Evolutionary conservation across 2,888 invertebrate genomes (phyloP).

Genomic region (Choristoneura rosaceana): DNA sequence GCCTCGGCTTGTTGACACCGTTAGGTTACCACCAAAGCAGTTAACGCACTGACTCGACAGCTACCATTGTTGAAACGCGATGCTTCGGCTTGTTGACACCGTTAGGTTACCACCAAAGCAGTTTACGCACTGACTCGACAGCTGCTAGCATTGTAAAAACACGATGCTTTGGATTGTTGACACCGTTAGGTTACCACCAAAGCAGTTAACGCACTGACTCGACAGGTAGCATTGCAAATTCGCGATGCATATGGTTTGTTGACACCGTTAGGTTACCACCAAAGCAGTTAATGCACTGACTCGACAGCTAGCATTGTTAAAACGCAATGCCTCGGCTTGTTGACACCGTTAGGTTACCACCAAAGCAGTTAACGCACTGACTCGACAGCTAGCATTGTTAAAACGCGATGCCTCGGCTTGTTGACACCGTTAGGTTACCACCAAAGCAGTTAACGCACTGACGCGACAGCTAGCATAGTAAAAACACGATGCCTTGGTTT

Average conservation of each 20-base stretch:
- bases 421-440: background rate
- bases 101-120: background rate
- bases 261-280: constrained; percentile 30
- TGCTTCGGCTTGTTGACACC: background rate
- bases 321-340: too few species aligned
- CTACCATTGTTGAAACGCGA: background rate
- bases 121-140: background rate
- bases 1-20: background rate
- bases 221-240: background rate
- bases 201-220: background rate
- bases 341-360: background rate
- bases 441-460: constrained; percentile 2
- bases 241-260: background rate
- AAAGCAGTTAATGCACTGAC: constrained; percentile 7
- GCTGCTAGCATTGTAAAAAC: background rate
- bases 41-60: background rate
- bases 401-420: background rate
- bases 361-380: background rate
- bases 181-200: constrained; percentile 26
- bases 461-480: background rate
- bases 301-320: too few species aligned
- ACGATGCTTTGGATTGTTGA: background rate
- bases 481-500: background rate
- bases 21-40: background rate
- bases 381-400: background rate